Evolutionary conservation across 2,888 invertebrate genomes (phyloP).

Genomic region (Dolichomitus sp.): DNA sequence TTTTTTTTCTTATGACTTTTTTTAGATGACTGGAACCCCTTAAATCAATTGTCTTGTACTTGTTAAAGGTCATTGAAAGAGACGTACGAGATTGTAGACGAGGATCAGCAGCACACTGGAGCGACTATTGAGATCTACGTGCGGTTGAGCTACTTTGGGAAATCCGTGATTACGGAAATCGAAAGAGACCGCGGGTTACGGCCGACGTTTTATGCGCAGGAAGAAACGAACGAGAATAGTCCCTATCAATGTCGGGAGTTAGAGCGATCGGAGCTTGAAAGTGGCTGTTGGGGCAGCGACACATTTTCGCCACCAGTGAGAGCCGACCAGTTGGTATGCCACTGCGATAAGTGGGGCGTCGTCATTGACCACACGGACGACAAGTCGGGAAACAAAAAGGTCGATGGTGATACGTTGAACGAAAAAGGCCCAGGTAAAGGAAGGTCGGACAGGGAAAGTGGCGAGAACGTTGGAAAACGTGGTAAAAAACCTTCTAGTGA

Average conservation of each 20-base stretch:
- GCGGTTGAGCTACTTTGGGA: constrained; percentile 79
- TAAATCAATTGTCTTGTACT: neutral
- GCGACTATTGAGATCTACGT: constrained; percentile 75
- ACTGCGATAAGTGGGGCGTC: constrained; percentile 50
- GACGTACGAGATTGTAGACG: constrained; percentile 72
- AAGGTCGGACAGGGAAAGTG: neutral
- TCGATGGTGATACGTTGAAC: neutral
- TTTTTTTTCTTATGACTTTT: too few relatives aligned
- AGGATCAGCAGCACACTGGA: constrained; percentile 65
- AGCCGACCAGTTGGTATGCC: constrained; percentile 63
- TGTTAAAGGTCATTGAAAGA: constrained; percentile 76
- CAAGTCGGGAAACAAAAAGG: constrained; percentile 14
- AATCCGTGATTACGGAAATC: constrained; percentile 79
- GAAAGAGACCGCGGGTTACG: constrained; percentile 51
- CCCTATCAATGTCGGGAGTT: constrained; percentile 78
- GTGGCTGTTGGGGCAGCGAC: constrained; percentile 70
- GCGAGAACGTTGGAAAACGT: neutral
- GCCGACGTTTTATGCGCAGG: constrained; percentile 75
- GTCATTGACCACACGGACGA: constrained; percentile 16
- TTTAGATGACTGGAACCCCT: neutral
- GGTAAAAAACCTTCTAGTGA: constrained; percentile 3
- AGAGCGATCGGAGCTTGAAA: constrained; percentile 66
- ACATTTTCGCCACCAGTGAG: constrained; percentile 61
- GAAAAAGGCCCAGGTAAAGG: neutral
- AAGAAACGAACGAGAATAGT: constrained; percentile 73